Base-by-base conservation (phyloP, 2,797 vertebrate species). In the Pseudochaenichthys georgianus region DNA sequence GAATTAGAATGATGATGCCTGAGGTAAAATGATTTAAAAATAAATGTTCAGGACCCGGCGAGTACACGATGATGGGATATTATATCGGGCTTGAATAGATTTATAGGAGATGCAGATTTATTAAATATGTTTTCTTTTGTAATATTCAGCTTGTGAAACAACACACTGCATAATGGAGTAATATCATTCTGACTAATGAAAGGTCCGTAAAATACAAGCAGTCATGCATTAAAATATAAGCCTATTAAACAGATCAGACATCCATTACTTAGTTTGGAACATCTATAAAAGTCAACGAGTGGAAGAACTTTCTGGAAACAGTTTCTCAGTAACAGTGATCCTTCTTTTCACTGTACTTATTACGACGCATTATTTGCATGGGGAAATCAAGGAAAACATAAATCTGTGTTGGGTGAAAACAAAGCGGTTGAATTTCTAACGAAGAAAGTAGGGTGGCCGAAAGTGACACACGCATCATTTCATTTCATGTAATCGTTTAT, bases 191-290 rank as follows among this genome's bases (percentile, higher is more conserved):
- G 42, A 71, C 23, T 51, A 63, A 72, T 67, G 31, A 64, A 66
- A 62, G 41, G 12, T 50, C 64, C 43, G n/a, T 71, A 71, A 82
- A 77, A 72, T 60, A 69, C 65, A 53, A 75, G 19, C 45, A 57
- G 21, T 58, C 54, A 68, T n/a, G 23, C n/a, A 59, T 68, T 75
- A 45, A 77, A 73, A 60, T 52, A 58, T 52, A 47, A 53, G n/a
- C 63, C 10, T 67, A 60, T 62, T 57, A 65, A 71, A 68, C 19
- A 63, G 13, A 51, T 19, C 38, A 70, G 65, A 42, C 48, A 64
- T 73, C 57, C 45, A 69, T 74, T 61, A 31, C 47, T 31, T 47
- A 53, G 41, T 46, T 38, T 8, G 21, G 42, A 43, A 17, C 41
- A 75, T 67, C 46, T 41, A 70, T 66, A 61, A 62, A 75, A 64